Evolutionary conservation across 2,113 vertebrate genomes (phyloP), one percentile per base, ranked within the genome.

Genomic region (Pollimyrus isidori): DNA sequence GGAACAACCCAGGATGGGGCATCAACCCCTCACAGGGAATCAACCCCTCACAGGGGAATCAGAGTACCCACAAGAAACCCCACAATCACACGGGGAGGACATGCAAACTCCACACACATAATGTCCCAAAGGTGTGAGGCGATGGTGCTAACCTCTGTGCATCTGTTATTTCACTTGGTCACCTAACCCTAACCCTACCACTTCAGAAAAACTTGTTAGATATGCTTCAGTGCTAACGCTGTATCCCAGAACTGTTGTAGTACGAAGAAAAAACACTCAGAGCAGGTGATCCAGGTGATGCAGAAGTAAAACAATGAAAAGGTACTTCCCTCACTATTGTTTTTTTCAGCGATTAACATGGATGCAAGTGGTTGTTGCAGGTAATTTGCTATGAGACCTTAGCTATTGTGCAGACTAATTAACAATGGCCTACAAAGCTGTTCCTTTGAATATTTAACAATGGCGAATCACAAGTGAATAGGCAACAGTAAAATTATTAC

Each of bases 391-490:
- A 90, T 89, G 90, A 92, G 95, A 93, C 92, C 94, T 95, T 95
- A 93, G 94, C 94, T 94, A 94, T 93, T 88, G 56, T 92, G 89
- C 93, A 93, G 93, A 92, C 94, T 95, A 96, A 97, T 96, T 95
- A 95, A 94, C 95, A 93, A 92, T 94, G 93, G 95, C 95, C 95
- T 94, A 93, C 95, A 93, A 96, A 95, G 95, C 94, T 91, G 94
- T 95, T 93, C 92, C 91, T 94, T 94, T 96, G 96, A 95, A 96
- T 96, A 95, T 96, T 96, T 96, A 96, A 96, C 95, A 92, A 93
- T 94, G 94, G 94, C 96, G 95, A 95, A 94, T 53, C 90, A 90
- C 89, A 84, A 91, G 91, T 92, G 93, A 94, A 90, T 91, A 93
- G 93, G 93, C 93, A 91, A 92, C 92, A 92, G 91, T 95, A 94